Evolutionary conservation across 2,888 invertebrate genomes (phyloP), one percentile per base, ranked within the genome.

Genomic region (Druceiella hillmani): DNA sequence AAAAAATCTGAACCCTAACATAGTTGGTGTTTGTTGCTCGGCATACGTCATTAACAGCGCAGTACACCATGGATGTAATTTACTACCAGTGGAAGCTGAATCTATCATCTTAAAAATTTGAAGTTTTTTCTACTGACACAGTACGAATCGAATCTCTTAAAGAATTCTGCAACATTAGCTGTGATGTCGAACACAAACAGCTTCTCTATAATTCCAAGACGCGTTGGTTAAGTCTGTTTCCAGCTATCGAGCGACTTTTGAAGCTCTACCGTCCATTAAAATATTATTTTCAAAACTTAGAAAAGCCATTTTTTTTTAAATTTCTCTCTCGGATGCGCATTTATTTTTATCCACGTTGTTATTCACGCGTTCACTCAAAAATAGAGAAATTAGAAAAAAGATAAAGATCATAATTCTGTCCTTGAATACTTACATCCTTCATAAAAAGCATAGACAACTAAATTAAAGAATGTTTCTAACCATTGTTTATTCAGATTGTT

Each of bases 251-350:
- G 24, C 22, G 33, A 33, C 22, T 33, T 13, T 25, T 33, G 24
- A 33, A 33, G 24, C 33, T 33, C 24, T 33, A 24, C 24, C 22
- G 24, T 33, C 33, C 22, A 14, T 14, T 33, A 24, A 38, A 38
- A 38, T 39, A 34, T 3, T 50, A 48, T 33, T 50, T 50, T 17
- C 44, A 52, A 31, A 54, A 70, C 39, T 61, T 64, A 7, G 56
- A 58, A 34, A 61, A 62, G 6, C 36, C 43, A 17, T 46, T 46
- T 46, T 49, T 43, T 46, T 49, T 29, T 14, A 33, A 10, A 36
- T 38, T 31, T 32, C 41, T 22, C 38, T 16, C 41, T 40, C 31
- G 7, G 45, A 48, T 26, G 33, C 36, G 24, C 47, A 45, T 35
- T 28, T 45, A 13, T 31, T 30, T 15, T 36, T 41, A 12, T 35